These are phyloP conservation scores for Podilymbus podiceps DNA, from an alignment of 2,113 vertebrate genomes.

Conservation along the genomic window DNA sequence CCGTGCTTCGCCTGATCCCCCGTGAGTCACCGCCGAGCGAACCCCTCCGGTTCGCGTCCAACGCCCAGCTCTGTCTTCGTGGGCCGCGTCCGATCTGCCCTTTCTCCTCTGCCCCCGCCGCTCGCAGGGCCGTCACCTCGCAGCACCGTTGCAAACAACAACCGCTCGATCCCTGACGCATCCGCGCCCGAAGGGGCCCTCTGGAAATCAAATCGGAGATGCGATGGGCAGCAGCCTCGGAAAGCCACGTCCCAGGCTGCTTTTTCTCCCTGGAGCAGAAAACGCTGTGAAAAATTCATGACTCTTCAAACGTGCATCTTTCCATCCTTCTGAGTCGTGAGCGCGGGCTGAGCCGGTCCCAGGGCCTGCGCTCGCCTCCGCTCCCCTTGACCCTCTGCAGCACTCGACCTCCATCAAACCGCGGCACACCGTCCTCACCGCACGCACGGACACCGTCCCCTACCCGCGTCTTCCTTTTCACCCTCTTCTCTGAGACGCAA, in stretches of 20 bases:
- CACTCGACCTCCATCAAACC: not conserved
- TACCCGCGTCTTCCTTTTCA: fast-evolving
- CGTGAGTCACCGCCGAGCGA: fast-evolving
- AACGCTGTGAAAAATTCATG: not conserved
- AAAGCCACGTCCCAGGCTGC: not conserved
- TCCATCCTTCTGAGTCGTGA: fast-evolving
- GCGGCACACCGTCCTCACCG: not conserved
- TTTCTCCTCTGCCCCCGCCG: no score
- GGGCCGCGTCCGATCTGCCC: not conserved
- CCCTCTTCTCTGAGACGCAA: not conserved
- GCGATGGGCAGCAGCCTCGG: not conserved
- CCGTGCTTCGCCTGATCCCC: not conserved
- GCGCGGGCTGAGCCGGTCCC: not conserved
- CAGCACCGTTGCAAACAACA: fast-evolving
- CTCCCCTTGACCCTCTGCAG: not conserved
- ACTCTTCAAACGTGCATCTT: not conserved
- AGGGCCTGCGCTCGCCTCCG: not conserved
- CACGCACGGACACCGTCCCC: not conserved
- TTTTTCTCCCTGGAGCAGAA: not conserved
- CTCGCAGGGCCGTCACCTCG: fast-evolving
- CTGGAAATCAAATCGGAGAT: fast-evolving
- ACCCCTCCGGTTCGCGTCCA: fast-evolving
- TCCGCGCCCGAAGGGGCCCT: not conserved
- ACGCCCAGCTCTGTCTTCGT: fast-evolving
- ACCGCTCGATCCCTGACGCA: not conserved